A percentile compares a stretch with the other conserved stretches of the same genome.
Conservation (phyloP, 2,113 vertebrate genomes). For the Eulemur macaco region DNA sequence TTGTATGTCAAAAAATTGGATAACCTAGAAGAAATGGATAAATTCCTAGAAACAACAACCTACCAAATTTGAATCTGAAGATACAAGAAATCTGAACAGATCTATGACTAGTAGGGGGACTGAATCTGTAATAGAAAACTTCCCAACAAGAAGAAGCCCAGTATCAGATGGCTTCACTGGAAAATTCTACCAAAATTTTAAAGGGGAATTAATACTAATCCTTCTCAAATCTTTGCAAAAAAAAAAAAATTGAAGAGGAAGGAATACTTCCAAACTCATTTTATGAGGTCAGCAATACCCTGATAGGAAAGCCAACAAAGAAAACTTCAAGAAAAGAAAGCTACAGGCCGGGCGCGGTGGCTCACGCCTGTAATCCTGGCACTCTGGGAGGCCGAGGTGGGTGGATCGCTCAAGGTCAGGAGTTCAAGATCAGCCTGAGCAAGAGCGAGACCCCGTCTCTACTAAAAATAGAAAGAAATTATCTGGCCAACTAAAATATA, state of each 20-base stretch:
- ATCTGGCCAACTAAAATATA: too few relatives aligned
- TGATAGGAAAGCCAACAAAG: neutral
- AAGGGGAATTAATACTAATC: neutral
- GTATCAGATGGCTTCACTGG: too few relatives aligned
- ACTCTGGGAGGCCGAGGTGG: too few relatives aligned
- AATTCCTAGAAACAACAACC: neutral
- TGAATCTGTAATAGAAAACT: neutral
- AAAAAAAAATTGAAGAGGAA: neutral
- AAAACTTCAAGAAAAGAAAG: neutral
- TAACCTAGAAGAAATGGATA: neutral
- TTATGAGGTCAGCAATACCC: neutral
- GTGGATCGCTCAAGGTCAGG: too few relatives aligned
- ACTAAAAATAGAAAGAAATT: too few relatives aligned
- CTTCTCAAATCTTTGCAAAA: neutral
- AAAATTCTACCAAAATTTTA: neutral
- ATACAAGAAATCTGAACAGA: neutral
- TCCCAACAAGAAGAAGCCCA: neutral
- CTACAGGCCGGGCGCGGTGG: too few relatives aligned
- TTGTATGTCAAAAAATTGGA: neutral
- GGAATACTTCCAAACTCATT: neutral
- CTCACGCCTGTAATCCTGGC: too few relatives aligned
- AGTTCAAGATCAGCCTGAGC: too few relatives aligned
- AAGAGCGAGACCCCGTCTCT: too few relatives aligned
- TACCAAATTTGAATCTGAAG: neutral
- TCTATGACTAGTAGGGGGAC: too few relatives aligned